Conservation (phyloP, 2,888 invertebrate species). For the Hemithea aestivaria region DNA sequence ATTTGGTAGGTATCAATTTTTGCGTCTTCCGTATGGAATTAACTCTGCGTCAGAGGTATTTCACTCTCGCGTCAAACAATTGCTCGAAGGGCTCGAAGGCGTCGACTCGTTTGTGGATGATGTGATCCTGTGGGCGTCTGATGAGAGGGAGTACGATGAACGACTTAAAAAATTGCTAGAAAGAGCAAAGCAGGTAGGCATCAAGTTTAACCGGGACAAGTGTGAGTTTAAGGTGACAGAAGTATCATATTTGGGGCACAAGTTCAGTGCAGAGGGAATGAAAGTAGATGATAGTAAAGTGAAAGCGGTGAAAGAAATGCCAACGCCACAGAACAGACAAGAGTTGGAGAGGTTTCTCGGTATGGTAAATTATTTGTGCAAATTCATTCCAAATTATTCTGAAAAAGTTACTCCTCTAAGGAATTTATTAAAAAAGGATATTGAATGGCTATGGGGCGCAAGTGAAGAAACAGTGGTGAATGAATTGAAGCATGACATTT, state of each 20-base stretch:
- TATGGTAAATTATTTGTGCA: conserved; percentile 25
- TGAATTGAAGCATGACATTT: conserved; percentile 10
- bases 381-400: conserved; percentile 30
- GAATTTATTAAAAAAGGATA: conserved; percentile 21
- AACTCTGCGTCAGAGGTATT: conserved; percentile 6
- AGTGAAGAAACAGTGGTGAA: conserved; percentile 5
- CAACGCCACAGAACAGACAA: conserved; percentile 13
- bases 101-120: conserved; percentile 7
- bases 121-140: neutral
- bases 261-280: conserved; percentile 12
- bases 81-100: conserved; percentile 18
- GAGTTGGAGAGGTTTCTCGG: conserved; percentile 28
- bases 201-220: conserved; percentile 18
- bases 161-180: conserved; percentile 12
- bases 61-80: conserved; percentile 13
- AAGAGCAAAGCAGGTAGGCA: conserved; percentile 8
- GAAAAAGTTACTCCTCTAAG: conserved; percentile 11
- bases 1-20: neutral
- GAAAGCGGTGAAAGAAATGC: conserved; percentile 24
- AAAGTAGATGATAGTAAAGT: conserved; percentile 14
- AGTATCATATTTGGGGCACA: conserved; percentile 20
- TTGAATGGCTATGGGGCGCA: conserved; percentile 22
- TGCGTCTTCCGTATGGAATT: neutral
- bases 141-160: no score
- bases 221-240: conserved; percentile 19